phyloP scores from a whole-genome alignment of 1,140 invertebrate genomes.

The Pseudomyrmex sp. region DNA sequence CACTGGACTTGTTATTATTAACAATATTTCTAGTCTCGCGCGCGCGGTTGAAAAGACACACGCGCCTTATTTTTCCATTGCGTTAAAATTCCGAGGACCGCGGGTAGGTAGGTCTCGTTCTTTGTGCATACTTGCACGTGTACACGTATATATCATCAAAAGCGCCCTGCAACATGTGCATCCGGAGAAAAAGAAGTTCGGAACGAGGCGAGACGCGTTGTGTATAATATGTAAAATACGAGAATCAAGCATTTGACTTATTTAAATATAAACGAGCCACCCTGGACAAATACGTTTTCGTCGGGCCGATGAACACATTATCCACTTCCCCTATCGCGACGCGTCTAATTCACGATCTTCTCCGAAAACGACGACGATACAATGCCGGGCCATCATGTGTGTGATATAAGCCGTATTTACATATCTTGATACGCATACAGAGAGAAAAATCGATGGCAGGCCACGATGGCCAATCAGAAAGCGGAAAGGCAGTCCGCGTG shows the following conservation, averaged over 20 bases:
- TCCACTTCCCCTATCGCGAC: background rate
- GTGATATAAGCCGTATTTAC: conserved; percentile 54
- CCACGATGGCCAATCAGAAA: conserved; percentile 58
- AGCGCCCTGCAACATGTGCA: conserved; percentile 13
- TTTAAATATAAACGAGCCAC: conserved; percentile 73
- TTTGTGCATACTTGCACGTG: conserved; percentile 24
- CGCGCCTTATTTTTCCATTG: background rate
- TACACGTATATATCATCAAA: conserved; percentile 18
- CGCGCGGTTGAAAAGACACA: conserved; percentile 29
- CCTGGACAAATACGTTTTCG: conserved; percentile 60
- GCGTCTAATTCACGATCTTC: conserved; percentile 62
- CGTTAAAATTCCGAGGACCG: conserved; percentile 52
- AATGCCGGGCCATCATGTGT: background rate
- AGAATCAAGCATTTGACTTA: conserved; percentile 64
- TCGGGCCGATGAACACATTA: conserved; percentile 67
- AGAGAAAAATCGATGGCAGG: conserved; percentile 53
- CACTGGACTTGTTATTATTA: background rate
- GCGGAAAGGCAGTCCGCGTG: conserved; percentile 39
- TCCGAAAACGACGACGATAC: conserved; percentile 3
- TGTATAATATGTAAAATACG: conserved; percentile 55
- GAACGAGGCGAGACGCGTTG: conserved; percentile 46
- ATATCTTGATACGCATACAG: conserved; percentile 61
- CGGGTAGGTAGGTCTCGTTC: conserved; percentile 15
- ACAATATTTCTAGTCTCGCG: conserved; percentile 37
- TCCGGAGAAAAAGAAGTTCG: background rate